Evolutionary conservation across 2,113 vertebrate genomes (phyloP).

Genomic region (Typhlomys cinereus): DNA sequence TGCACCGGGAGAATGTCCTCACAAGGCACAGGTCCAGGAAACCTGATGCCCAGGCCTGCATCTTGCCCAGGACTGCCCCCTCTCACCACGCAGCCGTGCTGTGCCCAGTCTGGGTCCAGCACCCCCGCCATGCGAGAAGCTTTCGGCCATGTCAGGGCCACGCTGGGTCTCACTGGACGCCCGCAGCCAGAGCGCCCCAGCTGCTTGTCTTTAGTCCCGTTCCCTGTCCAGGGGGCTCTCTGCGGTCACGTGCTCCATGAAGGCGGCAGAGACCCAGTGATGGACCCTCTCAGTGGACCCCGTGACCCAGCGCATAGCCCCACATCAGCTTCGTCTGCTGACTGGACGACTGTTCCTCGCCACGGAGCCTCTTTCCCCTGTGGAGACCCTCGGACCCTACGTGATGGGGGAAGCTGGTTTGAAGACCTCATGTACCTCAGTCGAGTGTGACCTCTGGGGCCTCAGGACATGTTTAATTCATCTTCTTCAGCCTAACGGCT

Average conservation of each 20-base stretch:
- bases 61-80: neutral
- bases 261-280: neutral
- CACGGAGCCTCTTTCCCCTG: neutral
- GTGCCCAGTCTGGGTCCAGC: neutral
- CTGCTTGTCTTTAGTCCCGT: neutral
- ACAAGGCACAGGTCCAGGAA: fast-evolving
- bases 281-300: neutral
- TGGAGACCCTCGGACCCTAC: neutral
- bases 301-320: neutral
- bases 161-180: neutral
- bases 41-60: neutral
- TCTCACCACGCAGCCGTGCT: no score
- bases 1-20: neutral
- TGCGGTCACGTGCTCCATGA: fast-evolving
- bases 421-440: neutral
- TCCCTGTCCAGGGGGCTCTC: neutral
- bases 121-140: neutral
- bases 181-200: neutral
- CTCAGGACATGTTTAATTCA: neutral
- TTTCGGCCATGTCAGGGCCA: neutral
- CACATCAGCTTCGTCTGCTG: neutral
- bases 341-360: no score
- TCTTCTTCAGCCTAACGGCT: neutral
- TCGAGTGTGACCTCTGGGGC: neutral
- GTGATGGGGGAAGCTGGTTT: neutral